Base-by-base conservation (phyloP, 1,140 invertebrate genomes). In the Melitaea cinxia region DNA sequence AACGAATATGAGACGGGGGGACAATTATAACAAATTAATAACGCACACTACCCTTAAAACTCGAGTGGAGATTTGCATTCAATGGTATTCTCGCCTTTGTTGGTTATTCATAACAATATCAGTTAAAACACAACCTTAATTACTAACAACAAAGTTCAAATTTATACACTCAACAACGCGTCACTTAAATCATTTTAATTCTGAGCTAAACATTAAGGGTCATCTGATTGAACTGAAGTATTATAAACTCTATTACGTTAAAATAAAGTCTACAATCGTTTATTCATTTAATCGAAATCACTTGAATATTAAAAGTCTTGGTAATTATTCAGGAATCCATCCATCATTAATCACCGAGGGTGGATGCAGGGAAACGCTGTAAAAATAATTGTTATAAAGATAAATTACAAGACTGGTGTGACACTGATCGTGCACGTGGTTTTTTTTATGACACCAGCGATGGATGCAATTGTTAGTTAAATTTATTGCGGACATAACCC, bases 281-380 rank as follows among this genome's bases (percentile, higher is more conserved):
- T 21, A 49, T 10, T 24, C 14, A 50, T 21, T 21, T 62, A 57
- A 35, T 67, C 62, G 57, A 78, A 84, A 86, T 85, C 85, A 88
- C 88, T 91, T 91, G 82, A 91, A 91, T 91, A 89, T 91, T 91
- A 91, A 91, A 91, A 91, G 85, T 91, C 86, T 89, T 86, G 80
- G 86, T 91, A 91, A 91, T 91, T 91, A 91, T 91, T 91, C 86
- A 89, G 85, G 88, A 91, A 91, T 91, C 85, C 85, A 91, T 91
- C 86, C 85, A 88, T 89, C 88, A 91, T 91, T 91, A 91, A 91
- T 91, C 88, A 89, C 73, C 70, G 80, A 77, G 80, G 83, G 83
- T 79, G 82, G 76, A 73, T 69, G 77, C 66, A 70, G 79, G 82
- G 78, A 81, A 83, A 83, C 75, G 83, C 73, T 83, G 86, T 91